A percentile compares a stretch with the other conserved stretches of the same genome.
These are phyloP conservation scores for Romanogobio albipinnatus DNA, from an alignment of 2,113 vertebrate genomes.

Conservation along the genomic window DNA sequence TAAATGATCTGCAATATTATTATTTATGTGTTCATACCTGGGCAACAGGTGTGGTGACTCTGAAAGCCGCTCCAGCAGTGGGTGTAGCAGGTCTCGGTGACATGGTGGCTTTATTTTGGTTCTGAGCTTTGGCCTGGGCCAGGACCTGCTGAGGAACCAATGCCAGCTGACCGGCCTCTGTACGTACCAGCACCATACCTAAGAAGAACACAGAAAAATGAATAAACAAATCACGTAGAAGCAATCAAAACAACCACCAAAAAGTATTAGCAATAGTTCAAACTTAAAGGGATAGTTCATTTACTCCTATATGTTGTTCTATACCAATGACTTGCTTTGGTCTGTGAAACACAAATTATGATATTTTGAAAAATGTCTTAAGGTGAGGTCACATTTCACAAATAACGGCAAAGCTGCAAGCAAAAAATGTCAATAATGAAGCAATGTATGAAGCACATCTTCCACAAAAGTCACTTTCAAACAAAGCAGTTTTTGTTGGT, in stretches of 20 bases:
- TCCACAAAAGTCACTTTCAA: too few relatives aligned
- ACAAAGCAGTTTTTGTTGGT: too few relatives aligned
- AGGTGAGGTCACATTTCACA: background rate
- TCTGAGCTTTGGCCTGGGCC: constrained; percentile 78
- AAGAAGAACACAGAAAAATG: constrained; percentile 9
- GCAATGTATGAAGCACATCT: too few relatives aligned
- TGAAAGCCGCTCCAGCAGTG: constrained; percentile 77
- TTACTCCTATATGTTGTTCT: background rate
- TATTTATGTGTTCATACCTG: constrained; percentile 70
- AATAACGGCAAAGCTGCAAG: too few relatives aligned
- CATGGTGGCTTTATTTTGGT: constrained; percentile 75
- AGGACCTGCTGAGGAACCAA: constrained; percentile 88
- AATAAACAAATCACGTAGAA: background rate
- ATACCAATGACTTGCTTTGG: background rate
- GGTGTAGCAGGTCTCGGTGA: constrained; percentile 80
- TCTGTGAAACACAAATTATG: background rate
- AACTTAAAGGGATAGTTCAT: background rate
- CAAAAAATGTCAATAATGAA: background rate
- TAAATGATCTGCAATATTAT: too few relatives aligned
- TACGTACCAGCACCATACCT: constrained; percentile 87
- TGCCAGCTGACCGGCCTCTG: constrained; percentile 83
- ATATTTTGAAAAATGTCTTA: background rate
- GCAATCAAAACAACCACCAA: background rate
- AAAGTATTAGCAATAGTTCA: background rate
- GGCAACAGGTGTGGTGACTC: constrained; percentile 73